phyloP scores from a whole-genome alignment of 2,113 vertebrate genomes.

The Gnathonemus echidnorhynchus region DNA sequence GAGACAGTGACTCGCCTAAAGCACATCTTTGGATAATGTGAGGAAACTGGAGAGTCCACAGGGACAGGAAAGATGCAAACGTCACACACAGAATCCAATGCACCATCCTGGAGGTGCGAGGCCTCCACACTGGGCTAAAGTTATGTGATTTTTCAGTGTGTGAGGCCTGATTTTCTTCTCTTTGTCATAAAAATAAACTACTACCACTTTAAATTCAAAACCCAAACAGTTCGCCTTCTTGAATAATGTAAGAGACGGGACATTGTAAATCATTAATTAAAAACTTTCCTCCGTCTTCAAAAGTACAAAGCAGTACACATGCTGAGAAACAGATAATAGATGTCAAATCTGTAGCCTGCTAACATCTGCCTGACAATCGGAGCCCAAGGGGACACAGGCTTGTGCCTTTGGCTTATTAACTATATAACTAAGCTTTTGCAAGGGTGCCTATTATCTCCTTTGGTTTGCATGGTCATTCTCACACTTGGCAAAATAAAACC shows the following conservation, averaged over 20 bases:
- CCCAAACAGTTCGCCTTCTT: neutral
- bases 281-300: neutral
- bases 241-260: neutral
- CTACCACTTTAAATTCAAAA: neutral
- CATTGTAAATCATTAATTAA: neutral
- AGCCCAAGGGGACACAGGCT: slow-evolving; percentile 31
- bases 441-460: neutral
- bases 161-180: neutral
- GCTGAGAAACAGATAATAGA: slow-evolving; percentile 44
- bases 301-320: neutral
- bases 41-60: neutral
- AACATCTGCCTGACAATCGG: slow-evolving; percentile 50
- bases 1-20: neutral
- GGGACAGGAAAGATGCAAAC: neutral
- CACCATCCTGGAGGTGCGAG: neutral
- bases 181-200: neutral
- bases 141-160: neutral
- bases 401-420: neutral
- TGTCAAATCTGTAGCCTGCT: slow-evolving; percentile 32
- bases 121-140: neutral
- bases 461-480: neutral
- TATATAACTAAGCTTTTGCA: neutral
- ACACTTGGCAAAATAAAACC: neutral
- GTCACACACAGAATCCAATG: neutral
- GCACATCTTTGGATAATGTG: neutral